Evolutionary conservation across 1,140 invertebrate genomes (phyloP).

Genomic region (Zaprionus tsacasi): DNA sequence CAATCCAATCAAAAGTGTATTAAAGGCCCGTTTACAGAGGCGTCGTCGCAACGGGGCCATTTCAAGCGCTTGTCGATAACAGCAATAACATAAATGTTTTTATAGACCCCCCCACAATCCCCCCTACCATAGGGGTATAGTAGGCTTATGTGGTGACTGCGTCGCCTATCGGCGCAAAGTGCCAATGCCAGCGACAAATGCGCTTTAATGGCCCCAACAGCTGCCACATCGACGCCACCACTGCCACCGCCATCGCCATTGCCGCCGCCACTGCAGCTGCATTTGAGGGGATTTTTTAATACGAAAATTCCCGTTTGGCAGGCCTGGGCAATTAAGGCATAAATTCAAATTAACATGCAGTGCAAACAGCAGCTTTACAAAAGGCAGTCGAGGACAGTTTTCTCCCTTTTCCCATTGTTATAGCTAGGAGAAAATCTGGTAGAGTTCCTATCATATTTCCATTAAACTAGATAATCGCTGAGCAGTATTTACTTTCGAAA

Average conservation of each 20-base stretch:
- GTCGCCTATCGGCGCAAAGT: constrained; percentile 42
- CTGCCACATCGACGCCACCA: constrained; percentile 41
- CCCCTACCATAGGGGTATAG: neutral
- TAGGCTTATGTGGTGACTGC: constrained; percentile 12
- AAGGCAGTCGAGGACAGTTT: neutral
- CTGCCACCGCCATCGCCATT: constrained; percentile 34
- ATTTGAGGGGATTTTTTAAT: constrained; percentile 42
- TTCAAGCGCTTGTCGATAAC: constrained; percentile 72
- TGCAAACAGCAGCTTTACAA: constrained; percentile 30
- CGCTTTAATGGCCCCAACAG: constrained; percentile 63
- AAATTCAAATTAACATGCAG: constrained; percentile 67
- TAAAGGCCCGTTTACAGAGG: constrained; percentile 66
- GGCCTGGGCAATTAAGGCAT: constrained; percentile 67
- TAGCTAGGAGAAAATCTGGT: too few relatives aligned
- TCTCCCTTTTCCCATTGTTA: too few relatives aligned
- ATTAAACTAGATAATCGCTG: too few relatives aligned
- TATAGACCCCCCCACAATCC: constrained; percentile 35
- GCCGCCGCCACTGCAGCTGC: constrained; percentile 34
- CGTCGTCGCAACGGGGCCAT: constrained; percentile 53
- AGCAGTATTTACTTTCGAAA: too few relatives aligned
- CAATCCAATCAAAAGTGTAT: constrained; percentile 83
- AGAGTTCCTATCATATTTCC: too few relatives aligned
- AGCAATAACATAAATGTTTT: constrained; percentile 82
- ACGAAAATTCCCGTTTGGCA: constrained; percentile 23
- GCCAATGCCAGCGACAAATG: constrained; percentile 46